A percentile compares a stretch with the other conserved stretches of the same genome.
Evolutionary conservation across 2,797 vertebrate species (phyloP).

Genomic region (Sebastes reedi): DNA sequence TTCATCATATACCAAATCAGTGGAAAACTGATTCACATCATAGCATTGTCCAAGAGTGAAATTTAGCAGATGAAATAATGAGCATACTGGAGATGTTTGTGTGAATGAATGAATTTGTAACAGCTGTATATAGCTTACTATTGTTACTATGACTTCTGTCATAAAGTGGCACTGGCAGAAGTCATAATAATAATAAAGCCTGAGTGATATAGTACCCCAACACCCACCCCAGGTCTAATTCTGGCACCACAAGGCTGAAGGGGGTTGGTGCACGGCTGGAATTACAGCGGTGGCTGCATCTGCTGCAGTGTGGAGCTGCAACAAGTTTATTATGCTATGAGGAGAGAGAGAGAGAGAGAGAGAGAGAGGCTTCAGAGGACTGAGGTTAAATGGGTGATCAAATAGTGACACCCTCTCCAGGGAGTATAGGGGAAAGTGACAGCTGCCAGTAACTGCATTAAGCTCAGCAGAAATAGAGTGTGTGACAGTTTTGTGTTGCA

Average conservation of each 20-base stretch:
- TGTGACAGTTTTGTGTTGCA: slow-evolving; percentile 64
- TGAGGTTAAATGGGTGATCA: slow-evolving; percentile 13
- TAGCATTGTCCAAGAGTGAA: too few species aligned
- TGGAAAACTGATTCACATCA: slow-evolving; percentile 73
- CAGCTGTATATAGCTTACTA: not conserved
- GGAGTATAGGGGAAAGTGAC: slow-evolving; percentile 38
- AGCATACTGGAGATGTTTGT: not conserved
- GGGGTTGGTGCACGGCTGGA: slow-evolving; percentile 38
- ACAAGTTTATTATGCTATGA: slow-evolving; percentile 55
- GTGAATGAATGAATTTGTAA: not conserved
- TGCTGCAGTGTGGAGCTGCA: slow-evolving; percentile 70
- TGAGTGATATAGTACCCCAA: not conserved
- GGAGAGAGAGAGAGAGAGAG: not conserved
- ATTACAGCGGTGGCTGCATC: slow-evolving; percentile 62
- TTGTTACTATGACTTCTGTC: slow-evolving; percentile 25
- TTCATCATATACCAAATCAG: slow-evolving; percentile 81
- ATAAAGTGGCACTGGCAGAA: not conserved
- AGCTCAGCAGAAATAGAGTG: slow-evolving; percentile 22
- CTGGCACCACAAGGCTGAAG: slow-evolving; percentile 28
- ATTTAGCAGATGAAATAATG: not conserved
- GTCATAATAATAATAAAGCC: slow-evolving; percentile 2
- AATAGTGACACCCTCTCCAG: slow-evolving; percentile 37
- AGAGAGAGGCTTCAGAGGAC: not conserved
- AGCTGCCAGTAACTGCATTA: slow-evolving; percentile 54
- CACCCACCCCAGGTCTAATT: slow-evolving; percentile 30